phyloP scores from a whole-genome alignment of 2,888 invertebrate species.

The Chrysotoxum bicinctum region DNA sequence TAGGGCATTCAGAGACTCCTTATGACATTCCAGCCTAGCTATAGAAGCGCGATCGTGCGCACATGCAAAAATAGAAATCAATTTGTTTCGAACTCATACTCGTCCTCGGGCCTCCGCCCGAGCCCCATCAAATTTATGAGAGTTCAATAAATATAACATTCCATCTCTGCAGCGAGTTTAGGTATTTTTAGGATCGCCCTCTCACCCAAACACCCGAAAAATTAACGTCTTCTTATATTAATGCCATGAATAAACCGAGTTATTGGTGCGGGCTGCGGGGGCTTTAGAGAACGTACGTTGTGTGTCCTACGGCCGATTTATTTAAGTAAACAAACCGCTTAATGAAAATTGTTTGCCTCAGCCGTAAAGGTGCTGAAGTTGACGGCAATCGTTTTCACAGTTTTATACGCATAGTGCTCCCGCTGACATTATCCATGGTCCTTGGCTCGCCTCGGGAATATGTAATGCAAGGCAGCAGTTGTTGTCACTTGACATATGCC shows the following conservation, averaged over 20 bases:
- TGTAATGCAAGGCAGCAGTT: conserved; percentile 60
- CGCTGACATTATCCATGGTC: conserved; percentile 35
- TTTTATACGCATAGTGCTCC: conserved; percentile 11
- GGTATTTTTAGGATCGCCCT: conserved; percentile 56
- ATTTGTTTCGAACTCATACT: conserved; percentile 55
- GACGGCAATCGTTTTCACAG: conserved; percentile 23
- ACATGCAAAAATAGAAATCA: conserved; percentile 72
- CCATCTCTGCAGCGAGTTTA: conserved; percentile 29
- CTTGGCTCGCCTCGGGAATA: not conserved
- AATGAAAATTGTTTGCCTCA: conserved; percentile 47
- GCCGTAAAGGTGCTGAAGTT: conserved; percentile 44
- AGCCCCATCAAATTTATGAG: conserved; percentile 27
- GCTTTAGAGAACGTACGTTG: conserved; percentile 41
- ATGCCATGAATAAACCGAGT: conserved; percentile 52
- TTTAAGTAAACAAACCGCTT: conserved; percentile 71
- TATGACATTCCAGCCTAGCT: conserved; percentile 27
- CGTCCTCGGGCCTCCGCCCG: not conserved
- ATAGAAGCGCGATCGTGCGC: conserved; percentile 52
- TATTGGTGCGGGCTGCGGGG: conserved; percentile 15
- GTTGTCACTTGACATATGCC: conserved; percentile 52
- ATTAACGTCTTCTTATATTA: conserved; percentile 56
- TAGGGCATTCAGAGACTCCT: conserved; percentile 16
- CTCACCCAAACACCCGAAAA: conserved; percentile 19
- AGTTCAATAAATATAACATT: conserved; percentile 71
- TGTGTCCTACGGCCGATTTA: conserved; percentile 61